These are phyloP conservation scores for Nysson spinosus DNA, from an alignment of 2,888 invertebrate genomes.

Conservation along the genomic window DNA sequence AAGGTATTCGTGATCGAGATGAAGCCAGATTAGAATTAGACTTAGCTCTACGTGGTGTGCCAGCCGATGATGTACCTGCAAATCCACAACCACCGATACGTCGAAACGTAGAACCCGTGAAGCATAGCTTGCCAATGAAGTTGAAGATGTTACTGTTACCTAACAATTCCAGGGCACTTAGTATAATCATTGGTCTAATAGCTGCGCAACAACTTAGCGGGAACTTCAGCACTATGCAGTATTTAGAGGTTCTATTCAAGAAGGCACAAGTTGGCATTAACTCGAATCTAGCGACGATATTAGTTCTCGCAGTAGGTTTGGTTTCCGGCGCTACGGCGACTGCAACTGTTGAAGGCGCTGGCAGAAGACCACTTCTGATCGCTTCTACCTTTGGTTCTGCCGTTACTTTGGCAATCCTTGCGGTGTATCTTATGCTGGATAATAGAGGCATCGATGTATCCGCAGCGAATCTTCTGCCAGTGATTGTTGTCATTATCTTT, in stretches of 20 bases:
- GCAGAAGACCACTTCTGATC: constrained; percentile 78
- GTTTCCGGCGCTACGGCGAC: constrained; percentile 71
- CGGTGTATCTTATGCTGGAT: constrained; percentile 65
- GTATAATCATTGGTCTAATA: constrained; percentile 69
- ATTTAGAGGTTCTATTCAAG: constrained; percentile 66
- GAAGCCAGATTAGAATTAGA: constrained; percentile 37
- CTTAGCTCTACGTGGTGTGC: constrained; percentile 21
- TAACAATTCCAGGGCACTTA: constrained; percentile 66
- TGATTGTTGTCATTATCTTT: constrained; percentile 69
- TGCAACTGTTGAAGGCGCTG: constrained; percentile 77
- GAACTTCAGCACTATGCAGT: constrained; percentile 73
- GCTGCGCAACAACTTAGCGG: constrained; percentile 75
- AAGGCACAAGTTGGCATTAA: constrained; percentile 64
- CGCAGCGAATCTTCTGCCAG: constrained; percentile 65
- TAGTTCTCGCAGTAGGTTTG: constrained; percentile 78
- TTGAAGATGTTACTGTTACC: constrained; percentile 53
- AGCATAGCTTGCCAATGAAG: constrained; percentile 51
- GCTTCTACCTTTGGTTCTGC: constrained; percentile 75
- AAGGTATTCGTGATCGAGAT: constrained; percentile 49
- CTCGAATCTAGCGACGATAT: constrained; percentile 75
- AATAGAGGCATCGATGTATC: constrained; percentile 56
- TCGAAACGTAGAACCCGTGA: constrained; percentile 22
- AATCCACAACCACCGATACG: constrained; percentile 10
- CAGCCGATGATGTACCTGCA: constrained; percentile 24
- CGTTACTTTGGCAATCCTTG: constrained; percentile 64